phyloP scores from a whole-genome alignment of 2,113 vertebrate species.

The Peromyscus californicus region DNA sequence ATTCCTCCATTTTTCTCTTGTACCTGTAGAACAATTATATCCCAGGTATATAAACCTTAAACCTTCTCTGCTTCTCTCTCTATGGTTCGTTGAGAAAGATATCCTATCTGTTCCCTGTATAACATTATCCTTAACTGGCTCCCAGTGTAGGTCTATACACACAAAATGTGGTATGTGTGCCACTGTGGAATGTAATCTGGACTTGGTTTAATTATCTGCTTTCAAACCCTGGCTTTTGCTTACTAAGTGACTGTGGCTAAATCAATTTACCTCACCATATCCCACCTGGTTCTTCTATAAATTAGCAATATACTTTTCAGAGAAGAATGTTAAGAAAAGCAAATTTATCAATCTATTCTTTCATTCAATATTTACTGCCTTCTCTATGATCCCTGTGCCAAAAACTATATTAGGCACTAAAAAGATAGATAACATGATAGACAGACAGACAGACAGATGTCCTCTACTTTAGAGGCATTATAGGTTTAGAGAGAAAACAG shows the following conservation, averaged over 20 bases:
- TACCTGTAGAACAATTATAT: neutral
- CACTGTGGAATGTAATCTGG: neutral
- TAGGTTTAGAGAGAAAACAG: neutral
- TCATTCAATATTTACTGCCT: slow-evolving; percentile 48
- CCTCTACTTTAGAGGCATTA: slow-evolving; percentile 20
- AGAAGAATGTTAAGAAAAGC: slow-evolving; percentile 37
- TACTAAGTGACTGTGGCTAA: neutral
- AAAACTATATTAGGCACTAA: slow-evolving; percentile 35
- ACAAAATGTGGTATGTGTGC: neutral
- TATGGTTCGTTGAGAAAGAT: neutral
- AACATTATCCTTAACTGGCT: neutral
- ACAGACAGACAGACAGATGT: neutral
- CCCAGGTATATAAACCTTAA: neutral
- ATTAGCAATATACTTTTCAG: slow-evolving; percentile 29
- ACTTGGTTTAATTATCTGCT: neutral
- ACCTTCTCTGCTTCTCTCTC: neutral
- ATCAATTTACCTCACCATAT: slow-evolving; percentile 45
- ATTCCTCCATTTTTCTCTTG: slow-evolving; percentile 31
- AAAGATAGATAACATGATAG: neutral
- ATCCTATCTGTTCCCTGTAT: neutral
- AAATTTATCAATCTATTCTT: slow-evolving; percentile 29
- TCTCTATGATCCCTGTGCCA: slow-evolving; percentile 17
- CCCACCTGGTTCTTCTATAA: slow-evolving; percentile 40
- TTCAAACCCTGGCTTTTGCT: slow-evolving; percentile 48
- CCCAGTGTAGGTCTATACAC: neutral